Evolutionary conservation across 1,140 invertebrate genomes (phyloP).

Genomic region (Nasonia giraulti): DNA sequence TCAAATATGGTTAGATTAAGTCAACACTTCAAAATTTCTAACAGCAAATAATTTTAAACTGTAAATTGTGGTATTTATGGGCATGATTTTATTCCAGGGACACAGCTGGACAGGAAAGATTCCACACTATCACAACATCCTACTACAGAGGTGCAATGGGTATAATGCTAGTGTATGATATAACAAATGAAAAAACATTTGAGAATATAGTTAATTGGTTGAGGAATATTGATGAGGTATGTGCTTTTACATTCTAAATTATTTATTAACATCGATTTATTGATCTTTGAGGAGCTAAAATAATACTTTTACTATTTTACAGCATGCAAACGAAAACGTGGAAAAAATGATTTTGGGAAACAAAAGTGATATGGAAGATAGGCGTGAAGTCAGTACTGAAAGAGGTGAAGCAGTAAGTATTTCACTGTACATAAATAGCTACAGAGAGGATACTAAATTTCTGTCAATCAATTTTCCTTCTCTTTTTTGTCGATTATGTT

Average conservation of each 20-base stretch:
- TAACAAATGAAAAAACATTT: conserved; percentile 98
- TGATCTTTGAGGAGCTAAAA: neutral
- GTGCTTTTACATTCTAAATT: conserved; percentile 47
- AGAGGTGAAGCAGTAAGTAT: conserved; percentile 87
- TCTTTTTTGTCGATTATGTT: conserved; percentile 16
- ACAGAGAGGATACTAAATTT: neutral
- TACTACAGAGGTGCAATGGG: conserved; percentile 99
- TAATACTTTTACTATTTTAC: conserved; percentile 50
- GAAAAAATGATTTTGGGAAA: conserved; percentile 99
- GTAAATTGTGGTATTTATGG: neutral
- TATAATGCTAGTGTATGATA: conserved; percentile 99
- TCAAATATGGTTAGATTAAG: conserved; percentile 91
- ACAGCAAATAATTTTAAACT: neutral
- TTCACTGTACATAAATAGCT: neutral
- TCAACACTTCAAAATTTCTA: neutral
- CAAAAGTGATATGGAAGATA: conserved; percentile 99
- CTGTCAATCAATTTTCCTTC: conserved; percentile 3
- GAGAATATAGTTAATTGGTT: conserved; percentile 99
- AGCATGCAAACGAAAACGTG: conserved; percentile 99
- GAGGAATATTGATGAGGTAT: conserved; percentile 95
- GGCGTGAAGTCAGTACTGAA: conserved; percentile 93
- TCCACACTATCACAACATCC: conserved; percentile 98
- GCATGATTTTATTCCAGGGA: conserved; percentile 78
- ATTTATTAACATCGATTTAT: conserved; percentile 23
- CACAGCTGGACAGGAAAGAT: conserved; percentile 95